Base-by-base conservation (phyloP, 2,113 vertebrate species). In the Ailuropoda melanoleuca region DNA sequence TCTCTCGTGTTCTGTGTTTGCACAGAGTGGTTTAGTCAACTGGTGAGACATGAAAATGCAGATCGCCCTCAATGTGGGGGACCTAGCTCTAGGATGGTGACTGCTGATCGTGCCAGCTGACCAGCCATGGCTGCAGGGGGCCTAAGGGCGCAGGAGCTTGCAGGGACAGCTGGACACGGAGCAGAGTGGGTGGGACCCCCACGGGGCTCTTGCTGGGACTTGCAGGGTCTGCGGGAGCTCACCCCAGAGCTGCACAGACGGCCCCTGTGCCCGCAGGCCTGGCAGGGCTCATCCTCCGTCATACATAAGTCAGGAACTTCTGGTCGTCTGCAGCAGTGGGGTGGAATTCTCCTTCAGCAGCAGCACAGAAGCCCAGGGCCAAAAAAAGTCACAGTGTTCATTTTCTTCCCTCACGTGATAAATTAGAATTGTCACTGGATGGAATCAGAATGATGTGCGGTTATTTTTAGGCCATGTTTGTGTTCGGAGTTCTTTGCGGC, bases 371-470 rank as follows among this genome's bases (percentile, higher is more conserved):
- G 55, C 90, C 88, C 56, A 11, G 82, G 23, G 86, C 72, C 10
- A 8, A 15, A 75, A 55, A 39, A 50, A 72, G 48, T 48, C 95
- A 48, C 77, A 7, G 31, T 77, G 78, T 81, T 95, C 95, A 29
- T 94, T 94, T 92, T 85, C 80, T 95, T 19, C 80, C 74, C 89
- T 90, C 31, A 0, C 64, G 77, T 93, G 93, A 85, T 97, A 96
- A 97, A 94, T 98, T 86, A 95, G 97, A 95, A 83, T 88, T 88
- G 43, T 96, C 96, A 56, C 91, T 4, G 82, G 77, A 17, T 72
- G 88, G 87, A 89, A 37, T 92, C 62, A 37, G 95, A 80, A 39
- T 84, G 96, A 84, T 68, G 56, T 70, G 80, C 46, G 83, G 95
- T 50, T 91, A 93, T 97, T 95, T 90, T 85, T 66, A 77, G 97